Evolutionary conservation across 2,113 vertebrate species (phyloP).

Genomic region (Cairina moschata): DNA sequence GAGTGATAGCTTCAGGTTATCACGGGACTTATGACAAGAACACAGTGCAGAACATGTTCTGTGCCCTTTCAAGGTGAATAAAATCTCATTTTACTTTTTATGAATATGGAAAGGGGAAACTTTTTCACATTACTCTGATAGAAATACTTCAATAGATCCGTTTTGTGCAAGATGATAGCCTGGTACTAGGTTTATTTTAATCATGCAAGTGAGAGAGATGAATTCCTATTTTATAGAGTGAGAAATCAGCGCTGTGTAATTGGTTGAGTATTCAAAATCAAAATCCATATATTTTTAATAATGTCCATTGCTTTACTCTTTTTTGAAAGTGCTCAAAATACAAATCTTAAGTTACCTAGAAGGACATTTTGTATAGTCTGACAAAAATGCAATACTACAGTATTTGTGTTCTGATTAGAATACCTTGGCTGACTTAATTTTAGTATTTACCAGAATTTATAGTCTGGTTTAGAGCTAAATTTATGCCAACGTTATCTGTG

Average conservation of each 20-base stretch:
- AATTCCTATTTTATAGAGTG: background rate
- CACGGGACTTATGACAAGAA: background rate
- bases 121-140: background rate
- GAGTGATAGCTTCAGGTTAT: background rate
- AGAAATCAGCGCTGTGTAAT: background rate
- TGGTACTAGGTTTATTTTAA: background rate
- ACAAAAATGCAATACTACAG: background rate
- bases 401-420: background rate
- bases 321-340: background rate
- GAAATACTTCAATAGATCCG: background rate
- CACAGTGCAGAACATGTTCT: background rate
- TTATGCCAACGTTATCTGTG: background rate
- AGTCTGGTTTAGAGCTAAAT: background rate
- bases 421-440: background rate
- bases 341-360: background rate
- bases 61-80: slow-evolving; percentile 5
- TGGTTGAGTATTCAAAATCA: background rate
- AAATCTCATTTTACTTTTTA: background rate
- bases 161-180: background rate
- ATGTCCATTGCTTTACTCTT: background rate
- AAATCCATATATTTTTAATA: background rate
- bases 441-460: background rate
- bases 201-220: background rate
- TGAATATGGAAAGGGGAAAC: background rate
- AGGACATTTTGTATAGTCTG: background rate